Base-by-base conservation (phyloP, 2,797 vertebrate species). In the Bovichtus variegatus region DNA sequence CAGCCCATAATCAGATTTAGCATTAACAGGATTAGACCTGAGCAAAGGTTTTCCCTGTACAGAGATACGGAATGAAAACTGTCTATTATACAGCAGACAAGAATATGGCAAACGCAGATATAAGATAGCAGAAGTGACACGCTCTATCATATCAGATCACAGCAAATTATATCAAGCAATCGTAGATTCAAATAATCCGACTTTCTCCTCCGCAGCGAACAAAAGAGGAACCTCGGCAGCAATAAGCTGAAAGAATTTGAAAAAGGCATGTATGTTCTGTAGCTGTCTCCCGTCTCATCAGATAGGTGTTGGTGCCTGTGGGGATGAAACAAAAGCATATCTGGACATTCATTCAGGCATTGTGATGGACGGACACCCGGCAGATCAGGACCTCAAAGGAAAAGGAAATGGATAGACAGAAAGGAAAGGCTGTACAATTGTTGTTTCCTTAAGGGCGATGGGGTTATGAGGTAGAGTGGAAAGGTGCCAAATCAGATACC, bases 21-120 rank as follows among this genome's bases (percentile, higher is more conserved):
- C 84, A 90, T 90, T 87, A 92, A 94, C 85, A 87, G 80, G 91
- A 94, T 93, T 89, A 92, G 27, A 91, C 84, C 66, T 73, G 81
- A 87, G 84, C 87, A 79, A 78, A 88, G 74, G 78, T 81, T 88
- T 82, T 74, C 71, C 65, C 73, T 47, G 74, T 38, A 67, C 75
- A 68, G 68, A 84, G 80, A 91, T 78, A 78, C 57, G 34, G 74
- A 86, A 88, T 85, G 69, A 90, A 87, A 91, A 87, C 84, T 76
- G 85, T 88, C 87, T 80, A 85, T 92, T 90, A 90, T 77, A 71
- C 54, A 16, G 11, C 62, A 60, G 78, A 85, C 68, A 71, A 58
- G 55, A 82, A 84, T 75, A 85, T 18, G 27, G 74, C 74, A 75
- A 89, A 86, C 75, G 60, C 74, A 84, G 84, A 89, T 86, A 58